Conservation (phyloP, 1,140 invertebrate genomes). For the Drosophila novamexicana region DNA sequence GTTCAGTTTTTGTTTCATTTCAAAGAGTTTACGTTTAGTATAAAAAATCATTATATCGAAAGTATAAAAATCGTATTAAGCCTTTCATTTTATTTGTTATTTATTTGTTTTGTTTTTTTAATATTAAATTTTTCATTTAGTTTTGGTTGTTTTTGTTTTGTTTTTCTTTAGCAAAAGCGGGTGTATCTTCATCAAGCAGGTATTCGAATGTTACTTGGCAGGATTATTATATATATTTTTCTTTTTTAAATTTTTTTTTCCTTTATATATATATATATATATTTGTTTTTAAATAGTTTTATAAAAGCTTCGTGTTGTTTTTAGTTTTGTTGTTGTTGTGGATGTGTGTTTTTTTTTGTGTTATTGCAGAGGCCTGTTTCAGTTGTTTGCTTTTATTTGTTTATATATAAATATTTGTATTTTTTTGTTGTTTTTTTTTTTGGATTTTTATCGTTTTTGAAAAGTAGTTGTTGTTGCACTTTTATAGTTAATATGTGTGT, state of each 20-base stretch:
- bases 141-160: constrained; percentile 44
- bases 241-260: constrained; percentile 46
- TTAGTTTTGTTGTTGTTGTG: constrained; percentile 36
- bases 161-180: constrained; percentile 80
- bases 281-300: constrained; percentile 79
- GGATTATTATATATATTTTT: constrained; percentile 72
- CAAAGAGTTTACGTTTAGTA: constrained; percentile 77
- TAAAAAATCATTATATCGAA: constrained; percentile 83
- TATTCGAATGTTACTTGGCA: constrained; percentile 84
- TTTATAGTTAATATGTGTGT: constrained; percentile 54
- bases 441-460: constrained; percentile 22
- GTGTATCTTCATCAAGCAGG: constrained; percentile 84
- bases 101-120: constrained; percentile 38
- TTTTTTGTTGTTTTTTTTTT: constrained; percentile 19
- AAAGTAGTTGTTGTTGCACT: constrained; percentile 66
- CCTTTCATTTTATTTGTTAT: constrained; percentile 52
- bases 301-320: constrained; percentile 73
- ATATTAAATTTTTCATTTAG: constrained; percentile 51
- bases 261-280: constrained; percentile 69
- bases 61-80: constrained; percentile 84
- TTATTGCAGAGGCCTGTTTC: constrained; percentile 38
- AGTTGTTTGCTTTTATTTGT: constrained; percentile 33
- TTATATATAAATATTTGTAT: not conserved
- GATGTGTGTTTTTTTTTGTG: constrained; percentile 33
- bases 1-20: constrained; percentile 44